Evolutionary conservation across 2,888 invertebrate species (phyloP), one percentile per base, ranked within the genome.

Genomic region (Lissonota sp.): DNA sequence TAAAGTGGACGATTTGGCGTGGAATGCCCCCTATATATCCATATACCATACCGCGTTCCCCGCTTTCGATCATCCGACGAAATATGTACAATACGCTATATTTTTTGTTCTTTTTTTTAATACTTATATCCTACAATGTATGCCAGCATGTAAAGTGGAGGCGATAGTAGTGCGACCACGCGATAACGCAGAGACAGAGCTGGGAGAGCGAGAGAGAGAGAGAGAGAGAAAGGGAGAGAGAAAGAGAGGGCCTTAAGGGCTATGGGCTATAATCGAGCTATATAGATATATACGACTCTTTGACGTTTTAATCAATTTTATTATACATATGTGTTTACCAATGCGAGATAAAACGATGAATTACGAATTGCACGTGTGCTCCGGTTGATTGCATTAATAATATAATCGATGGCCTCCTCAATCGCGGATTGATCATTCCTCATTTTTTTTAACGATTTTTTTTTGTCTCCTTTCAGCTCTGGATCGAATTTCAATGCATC

Each of bases 401-500:
- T 74, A 26, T 26, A 37, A 60, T 67, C 66, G 74, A 26, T 57
- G 57, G 46, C 64, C 57, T 64, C 64, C 66, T 58, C 26, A 26
- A 26, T 26, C 1, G 26, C 26, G 26, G 26, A 26, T n/a, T n/a
- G n/a, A n/a, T 26, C 26, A 26, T 26, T 39, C 16, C 1, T 66
- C 44, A 37, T 12, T 53, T 14, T 57, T n/a, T 73, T 14, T 66
- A 49, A 53, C 12, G 53, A 8, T 64, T 44, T 57, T 60, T 2
- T 37, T 8, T 49, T 70, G n/a, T 71, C 63, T 82, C 75, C 14
- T 62, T 62, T 62, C 10, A 75, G 66, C 73, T 73, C 71, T 66
- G 72, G 67, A 57, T 71, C 67, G 70, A 70, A 71, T 73, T 55
- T 77, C 55, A 58, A 79, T 72, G 78, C 49, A 77, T 74, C 83